Conservation (phyloP, 2,797 vertebrate genomes). For the Dendrocincla fuliginosa region DNA sequence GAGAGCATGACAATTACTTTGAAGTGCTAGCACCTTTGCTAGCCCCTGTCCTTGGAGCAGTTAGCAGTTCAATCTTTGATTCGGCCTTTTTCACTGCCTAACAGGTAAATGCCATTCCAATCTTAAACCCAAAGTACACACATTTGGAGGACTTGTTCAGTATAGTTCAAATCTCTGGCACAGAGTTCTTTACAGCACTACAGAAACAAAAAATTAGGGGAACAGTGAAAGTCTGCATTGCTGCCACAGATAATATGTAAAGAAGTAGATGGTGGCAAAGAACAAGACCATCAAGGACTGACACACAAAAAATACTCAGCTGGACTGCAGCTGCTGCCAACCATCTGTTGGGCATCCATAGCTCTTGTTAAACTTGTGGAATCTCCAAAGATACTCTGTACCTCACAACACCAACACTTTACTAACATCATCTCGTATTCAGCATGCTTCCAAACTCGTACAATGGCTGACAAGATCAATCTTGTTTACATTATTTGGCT, state of each 20-base stretch:
- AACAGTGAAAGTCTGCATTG: not conserved
- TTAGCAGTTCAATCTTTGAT: conserved; percentile 51
- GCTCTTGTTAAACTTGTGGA: not conserved
- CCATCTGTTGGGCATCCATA: not conserved
- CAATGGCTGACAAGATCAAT: not conserved
- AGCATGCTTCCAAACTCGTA: not conserved
- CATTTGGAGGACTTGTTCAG: not conserved
- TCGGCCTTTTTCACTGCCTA: conserved; percentile 33
- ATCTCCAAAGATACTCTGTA: not conserved
- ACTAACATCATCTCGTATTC: not conserved
- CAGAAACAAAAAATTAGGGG: not conserved
- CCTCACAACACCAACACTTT: not conserved
- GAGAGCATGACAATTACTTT: conserved; percentile 35
- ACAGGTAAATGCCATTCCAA: conserved; percentile 18
- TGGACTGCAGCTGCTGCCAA: not conserved
- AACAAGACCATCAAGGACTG: not conserved
- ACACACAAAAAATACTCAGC: not conserved
- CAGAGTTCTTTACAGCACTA: not conserved
- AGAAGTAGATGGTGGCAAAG: not conserved
- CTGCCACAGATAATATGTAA: not conserved
- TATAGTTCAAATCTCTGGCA: not conserved
- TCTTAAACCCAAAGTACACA: conserved; percentile 1
- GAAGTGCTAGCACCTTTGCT: conserved; percentile 38
- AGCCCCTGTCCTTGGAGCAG: conserved; percentile 50
- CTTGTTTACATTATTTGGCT: not conserved